Percentiles rank a stretch among this genome's conserved stretches.
Evolutionary conservation across 2,797 vertebrate genomes (phyloP).

Genomic region (Iguana delicatissima): DNA sequence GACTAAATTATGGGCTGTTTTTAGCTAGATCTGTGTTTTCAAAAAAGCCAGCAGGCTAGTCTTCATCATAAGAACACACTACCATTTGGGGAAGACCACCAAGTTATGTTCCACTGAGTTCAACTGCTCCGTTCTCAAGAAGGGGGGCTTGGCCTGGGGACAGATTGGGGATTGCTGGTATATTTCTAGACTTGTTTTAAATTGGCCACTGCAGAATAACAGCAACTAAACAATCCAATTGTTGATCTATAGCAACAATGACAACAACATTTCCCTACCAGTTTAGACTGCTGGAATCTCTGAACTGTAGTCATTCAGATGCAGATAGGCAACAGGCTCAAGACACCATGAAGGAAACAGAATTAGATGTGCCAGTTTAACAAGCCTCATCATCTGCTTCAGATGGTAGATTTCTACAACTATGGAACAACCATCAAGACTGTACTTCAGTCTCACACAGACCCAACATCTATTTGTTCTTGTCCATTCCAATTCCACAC

Average conservation of each 20-base stretch:
- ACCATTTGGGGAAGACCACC: background rate
- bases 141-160: too few species aligned
- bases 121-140: background rate
- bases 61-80: background rate
- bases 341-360: background rate
- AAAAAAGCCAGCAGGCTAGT: background rate
- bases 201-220: too few species aligned
- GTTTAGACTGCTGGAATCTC: background rate
- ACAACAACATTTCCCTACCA: background rate
- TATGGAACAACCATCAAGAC: background rate
- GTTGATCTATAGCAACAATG: background rate
- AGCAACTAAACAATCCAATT: background rate
- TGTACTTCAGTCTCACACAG: background rate
- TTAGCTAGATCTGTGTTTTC: background rate
- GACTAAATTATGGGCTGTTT: too few species aligned
- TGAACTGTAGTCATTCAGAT: background rate
- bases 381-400: background rate
- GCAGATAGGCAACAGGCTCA: background rate
- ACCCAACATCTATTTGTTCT: too few species aligned
- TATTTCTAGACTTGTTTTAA: background rate
- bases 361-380: background rate
- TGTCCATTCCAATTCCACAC: background rate
- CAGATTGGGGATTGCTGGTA: background rate
- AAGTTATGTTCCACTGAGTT: background rate
- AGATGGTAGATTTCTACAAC: background rate